These are phyloP conservation scores for Palythoa caribaeorum DNA, from an alignment of 92 coral and sea anemone genomes.

Conservation along the genomic window DNA sequence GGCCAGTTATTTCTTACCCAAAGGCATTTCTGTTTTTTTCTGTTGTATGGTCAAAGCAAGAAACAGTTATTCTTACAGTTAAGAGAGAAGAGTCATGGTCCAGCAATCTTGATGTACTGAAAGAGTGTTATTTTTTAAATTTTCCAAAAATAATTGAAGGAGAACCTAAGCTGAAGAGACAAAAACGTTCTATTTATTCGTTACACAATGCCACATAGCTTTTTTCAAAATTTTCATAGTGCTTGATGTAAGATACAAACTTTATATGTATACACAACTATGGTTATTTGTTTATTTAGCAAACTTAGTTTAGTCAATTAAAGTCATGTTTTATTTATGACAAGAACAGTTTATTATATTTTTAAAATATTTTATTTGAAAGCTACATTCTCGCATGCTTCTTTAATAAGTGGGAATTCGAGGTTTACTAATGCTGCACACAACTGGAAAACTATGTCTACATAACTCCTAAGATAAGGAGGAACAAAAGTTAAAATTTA, in stretches of 20 bases:
- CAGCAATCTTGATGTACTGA: slow-evolving; percentile 4
- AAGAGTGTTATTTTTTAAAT: neutral
- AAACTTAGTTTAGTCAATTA: neutral
- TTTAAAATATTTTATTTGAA: neutral
- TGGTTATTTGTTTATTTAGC: neutral
- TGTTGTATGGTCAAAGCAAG: slow-evolving; percentile 4
- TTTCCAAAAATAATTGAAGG: neutral
- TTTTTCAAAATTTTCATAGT: neutral
- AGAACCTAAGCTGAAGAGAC: neutral
- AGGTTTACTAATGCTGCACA: neutral
- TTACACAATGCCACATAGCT: neutral
- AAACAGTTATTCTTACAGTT: neutral
- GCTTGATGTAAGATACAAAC: neutral
- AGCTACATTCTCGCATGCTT: neutral
- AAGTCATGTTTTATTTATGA: neutral
- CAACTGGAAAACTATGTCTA: neutral
- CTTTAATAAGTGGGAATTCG: neutral
- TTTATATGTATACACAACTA: neutral
- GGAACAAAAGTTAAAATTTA: neutral
- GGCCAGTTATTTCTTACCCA: neutral
- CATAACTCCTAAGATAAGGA: neutral
- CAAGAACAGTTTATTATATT: neutral
- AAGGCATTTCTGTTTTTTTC: neutral
- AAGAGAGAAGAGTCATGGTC: neutral
- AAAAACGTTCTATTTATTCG: neutral